These are phyloP conservation scores for Ophraella communa DNA, from an alignment of 2,888 invertebrate species.

Conservation along the genomic window DNA sequence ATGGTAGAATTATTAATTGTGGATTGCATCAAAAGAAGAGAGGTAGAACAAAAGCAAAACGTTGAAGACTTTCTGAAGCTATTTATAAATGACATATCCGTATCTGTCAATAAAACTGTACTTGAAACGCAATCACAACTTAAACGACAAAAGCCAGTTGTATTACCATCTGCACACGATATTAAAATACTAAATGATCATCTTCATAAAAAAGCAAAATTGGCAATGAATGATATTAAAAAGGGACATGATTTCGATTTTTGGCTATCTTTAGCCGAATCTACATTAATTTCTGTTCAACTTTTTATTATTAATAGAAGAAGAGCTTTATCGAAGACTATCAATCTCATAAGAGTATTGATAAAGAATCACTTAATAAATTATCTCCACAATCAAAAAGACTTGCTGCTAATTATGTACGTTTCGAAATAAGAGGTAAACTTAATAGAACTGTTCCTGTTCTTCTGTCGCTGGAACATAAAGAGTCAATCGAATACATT, in stretches of 20 bases:
- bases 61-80: no score
- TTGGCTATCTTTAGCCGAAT: no score
- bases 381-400: neutral
- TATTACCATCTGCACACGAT: conserved; percentile 13
- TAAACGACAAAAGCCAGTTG: conserved; percentile 8
- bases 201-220: neutral
- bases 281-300: conserved; percentile 18
- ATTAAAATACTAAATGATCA: conserved; percentile 16
- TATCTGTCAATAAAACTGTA: no score
- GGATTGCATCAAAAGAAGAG: no score
- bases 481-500: conserved; percentile 10
- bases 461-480: no score
- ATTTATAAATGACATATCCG: no score
- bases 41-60: no score
- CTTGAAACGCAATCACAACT: conserved; percentile 5
- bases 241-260: no score
- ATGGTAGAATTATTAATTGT: no score
- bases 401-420: conserved; percentile 10
- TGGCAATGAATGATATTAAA: neutral
- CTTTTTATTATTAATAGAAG: conserved; percentile 27
- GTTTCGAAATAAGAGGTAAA: conserved; percentile 23
- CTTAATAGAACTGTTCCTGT: no score
- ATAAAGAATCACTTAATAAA: neutral
- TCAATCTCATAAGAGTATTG: conserved; percentile 9
- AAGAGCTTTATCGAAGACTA: conserved; percentile 27